Conservation (phyloP, 2,888 invertebrate genomes). For the Drosophila anomalipes region DNA sequence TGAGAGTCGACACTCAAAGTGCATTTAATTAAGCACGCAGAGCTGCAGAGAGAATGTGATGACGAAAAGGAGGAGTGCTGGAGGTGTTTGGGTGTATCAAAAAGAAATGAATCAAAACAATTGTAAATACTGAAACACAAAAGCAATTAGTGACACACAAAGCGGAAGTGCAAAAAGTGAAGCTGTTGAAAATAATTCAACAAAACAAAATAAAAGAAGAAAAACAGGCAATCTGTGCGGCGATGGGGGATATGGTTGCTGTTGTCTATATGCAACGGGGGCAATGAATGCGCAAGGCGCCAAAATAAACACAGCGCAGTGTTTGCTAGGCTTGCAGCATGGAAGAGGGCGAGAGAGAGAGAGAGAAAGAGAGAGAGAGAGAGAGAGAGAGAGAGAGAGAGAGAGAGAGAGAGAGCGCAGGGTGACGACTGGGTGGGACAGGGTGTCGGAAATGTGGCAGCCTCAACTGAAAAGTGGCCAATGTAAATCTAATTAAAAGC, state of each 20-base stretch:
- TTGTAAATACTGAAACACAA: conserved; percentile 82
- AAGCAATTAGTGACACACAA: conserved; percentile 82
- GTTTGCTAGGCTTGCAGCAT: conserved; percentile 68
- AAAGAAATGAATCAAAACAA: conserved; percentile 82
- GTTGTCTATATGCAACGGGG: conserved; percentile 41
- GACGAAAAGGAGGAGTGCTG: neutral
- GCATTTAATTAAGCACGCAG: conserved; percentile 78
- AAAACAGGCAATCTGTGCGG: conserved; percentile 35
- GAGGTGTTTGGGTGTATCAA: conserved; percentile 20
- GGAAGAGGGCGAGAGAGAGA: conserved; percentile 32
- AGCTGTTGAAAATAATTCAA: conserved; percentile 77
- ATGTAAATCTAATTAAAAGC: conserved; percentile 82
- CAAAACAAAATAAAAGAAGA: conserved; percentile 40
- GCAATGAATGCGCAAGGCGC: conserved; percentile 67
- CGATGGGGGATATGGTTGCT: neutral
- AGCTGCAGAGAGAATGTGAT: conserved; percentile 1
- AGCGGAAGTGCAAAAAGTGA: conserved; percentile 81
- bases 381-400: neutral
- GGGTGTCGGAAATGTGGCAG: conserved; percentile 40
- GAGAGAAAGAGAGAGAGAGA: neutral
- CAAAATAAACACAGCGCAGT: conserved; percentile 76
- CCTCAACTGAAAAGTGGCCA: conserved; percentile 79
- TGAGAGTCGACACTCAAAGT: conserved; percentile 70
- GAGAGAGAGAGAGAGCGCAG: neutral
- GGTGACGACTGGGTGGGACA: neutral